Base-by-base conservation (phyloP, 2,797 vertebrate species). In the Xenentodon cancila region DNA sequence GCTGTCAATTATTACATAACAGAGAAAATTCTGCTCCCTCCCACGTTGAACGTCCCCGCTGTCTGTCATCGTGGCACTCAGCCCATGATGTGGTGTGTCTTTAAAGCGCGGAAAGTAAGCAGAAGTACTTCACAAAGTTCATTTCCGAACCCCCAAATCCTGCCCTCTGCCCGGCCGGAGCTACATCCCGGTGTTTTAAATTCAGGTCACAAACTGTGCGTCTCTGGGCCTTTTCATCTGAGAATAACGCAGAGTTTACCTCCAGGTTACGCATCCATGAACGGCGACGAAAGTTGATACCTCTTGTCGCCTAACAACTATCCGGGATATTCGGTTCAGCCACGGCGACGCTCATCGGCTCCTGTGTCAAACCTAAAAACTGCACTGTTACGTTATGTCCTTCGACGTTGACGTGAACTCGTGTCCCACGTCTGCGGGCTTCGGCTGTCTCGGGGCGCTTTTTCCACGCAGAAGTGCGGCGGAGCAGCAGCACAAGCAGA, bases 1-100 rank as follows among this genome's bases (percentile, higher is more conserved):
- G 18, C 65, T 81, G 89, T 88, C 88, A 84, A 75, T 86, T 85
- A 88, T 91, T 88, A 88, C 83, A 89, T 91, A 91, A 91, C 79
- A 81, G 45, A 73, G 75, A 85, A 79, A 75, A 80, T 73, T 46
- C 76, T 66, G 71, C 82, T 80, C 86, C 89, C 88, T 79, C 88
- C 88, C 87, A 87, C 89, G 79, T 65, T 68, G 82, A 86, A 69
- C 25, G 77, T 90, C 89, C 87, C 84, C 80, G 84, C 84, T 82
- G 83, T 78, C 63, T 53, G 54, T 69, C 77, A 64, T 66, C 51
- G 68, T 64, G 53, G 62, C 69, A 73, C 86, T 91, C 91, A 92
- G 89, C 90, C 91, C 90, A 91, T 92, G 84, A 77, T 77, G 85
- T 22, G 52, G 32, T 51, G 69, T 30, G 86, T 84, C 74, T 64